Conservation (phyloP, 2,797 vertebrate species). For the Kryptolebias ocellatus region DNA sequence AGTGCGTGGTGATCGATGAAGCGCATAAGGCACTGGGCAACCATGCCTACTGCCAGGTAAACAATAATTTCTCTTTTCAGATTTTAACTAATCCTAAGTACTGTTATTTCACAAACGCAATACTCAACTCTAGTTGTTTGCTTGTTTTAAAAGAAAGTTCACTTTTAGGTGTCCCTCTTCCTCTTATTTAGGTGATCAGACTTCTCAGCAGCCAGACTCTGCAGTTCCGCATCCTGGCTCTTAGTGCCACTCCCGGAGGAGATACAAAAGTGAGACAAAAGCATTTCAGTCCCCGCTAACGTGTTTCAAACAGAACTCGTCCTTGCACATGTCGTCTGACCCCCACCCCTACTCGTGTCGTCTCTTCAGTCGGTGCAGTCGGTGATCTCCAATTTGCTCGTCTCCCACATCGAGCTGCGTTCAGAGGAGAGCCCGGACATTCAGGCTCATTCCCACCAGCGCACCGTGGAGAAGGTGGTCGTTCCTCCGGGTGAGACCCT, state of each 20-base stretch:
- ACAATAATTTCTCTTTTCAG: neutral
- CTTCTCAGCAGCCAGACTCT: constrained; percentile 87
- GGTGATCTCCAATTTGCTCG: constrained; percentile 92
- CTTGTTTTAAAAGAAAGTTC: neutral
- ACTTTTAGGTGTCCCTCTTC: neutral
- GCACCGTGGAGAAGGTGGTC: constrained; percentile 91
- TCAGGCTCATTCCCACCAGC: constrained; percentile 88
- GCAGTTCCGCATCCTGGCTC: constrained; percentile 92
- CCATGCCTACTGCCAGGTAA: constrained; percentile 97
- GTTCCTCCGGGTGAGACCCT: constrained; percentile 89
- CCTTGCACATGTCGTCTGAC: neutral
- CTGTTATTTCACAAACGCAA: too few relatives aligned
- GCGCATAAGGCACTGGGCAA: constrained; percentile 97
- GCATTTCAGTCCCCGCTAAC: neutral
- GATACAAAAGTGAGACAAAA: constrained; percentile 85
- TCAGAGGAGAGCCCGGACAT: constrained; percentile 95
- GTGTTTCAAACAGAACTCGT: neutral
- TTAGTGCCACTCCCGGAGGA: constrained; percentile 95
- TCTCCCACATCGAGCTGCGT: constrained; percentile 92
- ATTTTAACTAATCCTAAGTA: too few relatives aligned
- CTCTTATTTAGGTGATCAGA: constrained; percentile 86
- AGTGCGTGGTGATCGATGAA: constrained; percentile 95
- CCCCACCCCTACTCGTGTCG: neutral
- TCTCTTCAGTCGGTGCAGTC: constrained; percentile 90
- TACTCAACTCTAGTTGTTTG: neutral